Conservation (phyloP, 2,888 invertebrate genomes). For the Choreutis nemorana region DNA sequence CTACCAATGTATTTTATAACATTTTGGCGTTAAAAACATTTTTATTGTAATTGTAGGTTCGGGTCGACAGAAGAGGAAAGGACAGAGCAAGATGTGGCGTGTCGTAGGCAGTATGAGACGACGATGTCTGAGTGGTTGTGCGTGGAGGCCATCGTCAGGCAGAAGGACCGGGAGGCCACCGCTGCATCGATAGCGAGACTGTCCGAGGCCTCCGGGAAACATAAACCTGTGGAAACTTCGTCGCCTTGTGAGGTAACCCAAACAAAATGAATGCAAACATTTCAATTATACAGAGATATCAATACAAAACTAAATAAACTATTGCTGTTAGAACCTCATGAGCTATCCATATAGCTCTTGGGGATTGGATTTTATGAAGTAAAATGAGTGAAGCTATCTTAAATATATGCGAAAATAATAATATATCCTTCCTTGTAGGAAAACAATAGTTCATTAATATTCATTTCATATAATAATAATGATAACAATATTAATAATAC, state of each 20-base stretch:
- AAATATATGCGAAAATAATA: not conserved
- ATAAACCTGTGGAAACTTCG: slow-evolving; percentile 31
- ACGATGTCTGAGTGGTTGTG: slow-evolving; percentile 96
- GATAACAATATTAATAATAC: no score
- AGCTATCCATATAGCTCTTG: no score
- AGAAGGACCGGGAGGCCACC: slow-evolving; percentile 82
- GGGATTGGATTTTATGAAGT: not conserved
- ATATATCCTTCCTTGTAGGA: no score
- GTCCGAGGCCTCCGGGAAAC: slow-evolving; percentile 73
- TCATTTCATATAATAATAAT: no score
- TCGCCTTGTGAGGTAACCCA: slow-evolving; percentile 37
- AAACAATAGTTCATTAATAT: no score
- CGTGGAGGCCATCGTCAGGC: slow-evolving; percentile 90
- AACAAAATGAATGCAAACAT: no score
- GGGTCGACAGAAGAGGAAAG: slow-evolving; percentile 74
- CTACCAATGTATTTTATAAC: no score
- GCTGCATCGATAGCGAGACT: slow-evolving; percentile 86
- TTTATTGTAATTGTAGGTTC: slow-evolving; percentile 66
- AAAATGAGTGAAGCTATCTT: not conserved
- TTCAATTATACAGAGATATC: no score
- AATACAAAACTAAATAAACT: no score
- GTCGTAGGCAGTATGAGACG: slow-evolving; percentile 82
- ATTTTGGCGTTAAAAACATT: no score
- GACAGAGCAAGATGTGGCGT: slow-evolving; percentile 69
- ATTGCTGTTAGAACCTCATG: no score